phyloP scores from a whole-genome alignment of 23 tunicate genomes.

The Botrylloides violaceus region DNA sequence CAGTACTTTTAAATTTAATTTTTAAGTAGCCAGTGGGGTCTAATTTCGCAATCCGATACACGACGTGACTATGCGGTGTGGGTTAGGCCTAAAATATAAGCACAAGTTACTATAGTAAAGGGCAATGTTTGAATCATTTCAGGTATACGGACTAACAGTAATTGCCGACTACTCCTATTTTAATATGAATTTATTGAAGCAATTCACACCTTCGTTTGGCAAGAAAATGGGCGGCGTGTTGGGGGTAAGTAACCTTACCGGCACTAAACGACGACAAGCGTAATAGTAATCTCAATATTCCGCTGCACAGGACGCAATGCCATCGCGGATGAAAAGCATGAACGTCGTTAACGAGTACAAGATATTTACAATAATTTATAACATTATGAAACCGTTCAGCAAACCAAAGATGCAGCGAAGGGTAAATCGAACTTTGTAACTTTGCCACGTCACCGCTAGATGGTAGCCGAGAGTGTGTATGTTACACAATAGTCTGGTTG shows the following conservation, averaged over 20 bases:
- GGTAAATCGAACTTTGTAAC: constrained; percentile 6
- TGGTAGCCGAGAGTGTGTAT: too few species aligned
- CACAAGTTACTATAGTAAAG: too few species aligned
- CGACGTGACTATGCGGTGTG: too few species aligned
- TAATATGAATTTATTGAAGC: constrained; percentile 38
- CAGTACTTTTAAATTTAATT: too few species aligned
- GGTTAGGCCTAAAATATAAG: too few species aligned
- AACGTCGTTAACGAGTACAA: constrained; percentile 58
- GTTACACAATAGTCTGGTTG: too few species aligned
- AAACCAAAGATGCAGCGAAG: constrained; percentile 61
- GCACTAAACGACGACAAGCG: background rate
- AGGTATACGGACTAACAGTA: constrained; percentile 72
- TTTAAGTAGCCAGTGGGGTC: too few species aligned
- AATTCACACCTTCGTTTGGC: constrained; percentile 59
- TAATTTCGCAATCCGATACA: too few species aligned
- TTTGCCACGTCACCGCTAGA: too few species aligned
- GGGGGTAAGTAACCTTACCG: constrained; percentile 9
- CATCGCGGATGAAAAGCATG: constrained; percentile 54
- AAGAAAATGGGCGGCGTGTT: constrained; percentile 41
- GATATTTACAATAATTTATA: constrained; percentile 51
- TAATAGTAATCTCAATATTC: background rate
- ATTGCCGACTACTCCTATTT: constrained; percentile 51
- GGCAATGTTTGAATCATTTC: too few species aligned
- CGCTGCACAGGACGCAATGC: constrained; percentile 55
- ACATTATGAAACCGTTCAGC: constrained; percentile 69